Percentiles rank a stretch among this genome's conserved stretches.
Conservation (phyloP, 2,888 invertebrate genomes). For the Caenorhabditis wallacei region DNA sequence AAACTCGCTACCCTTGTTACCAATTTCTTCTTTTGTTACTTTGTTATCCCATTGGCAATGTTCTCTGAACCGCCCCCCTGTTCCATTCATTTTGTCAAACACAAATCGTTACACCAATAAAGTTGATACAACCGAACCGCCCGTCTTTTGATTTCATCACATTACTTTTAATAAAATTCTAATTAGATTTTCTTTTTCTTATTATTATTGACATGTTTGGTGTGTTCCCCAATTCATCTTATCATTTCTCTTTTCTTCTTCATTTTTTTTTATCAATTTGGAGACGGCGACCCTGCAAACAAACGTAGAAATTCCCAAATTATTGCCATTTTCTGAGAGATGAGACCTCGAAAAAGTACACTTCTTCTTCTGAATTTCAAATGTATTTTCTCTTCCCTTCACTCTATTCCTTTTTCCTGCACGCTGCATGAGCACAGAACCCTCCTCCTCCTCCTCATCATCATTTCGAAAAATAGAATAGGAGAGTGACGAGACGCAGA, state of each 20-base stretch:
- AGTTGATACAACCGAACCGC: neutral
- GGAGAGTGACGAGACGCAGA: constrained; percentile 20
- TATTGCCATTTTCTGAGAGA: neutral
- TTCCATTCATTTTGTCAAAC: neutral
- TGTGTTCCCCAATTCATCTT: constrained; percentile 2
- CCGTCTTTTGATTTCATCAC: neutral
- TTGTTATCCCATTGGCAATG: neutral
- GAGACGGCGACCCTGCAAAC: constrained; percentile 1
- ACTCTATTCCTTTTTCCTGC: constrained; percentile 4
- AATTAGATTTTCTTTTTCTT: neutral
- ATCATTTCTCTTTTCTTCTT: neutral
- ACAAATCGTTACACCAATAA: neutral
- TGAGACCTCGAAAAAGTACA: neutral
- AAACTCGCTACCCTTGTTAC: neutral
- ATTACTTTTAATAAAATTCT: constrained; percentile 1
- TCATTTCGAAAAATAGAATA: constrained; percentile 11
- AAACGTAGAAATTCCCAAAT: neutral
- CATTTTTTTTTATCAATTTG: constrained; percentile 9
- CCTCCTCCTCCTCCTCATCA: neutral
- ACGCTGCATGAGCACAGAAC: neutral
- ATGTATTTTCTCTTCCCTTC: constrained; percentile 33
- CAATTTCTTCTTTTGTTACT: constrained; percentile 8
- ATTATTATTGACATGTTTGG: neutral
- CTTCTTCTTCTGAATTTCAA: constrained; percentile 13
- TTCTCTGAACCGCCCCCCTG: constrained; percentile 2